Evolutionary conservation across 2,797 vertebrate species (phyloP), one percentile per base, ranked within the genome.

Genomic region (Hemibagrus guttatus): DNA sequence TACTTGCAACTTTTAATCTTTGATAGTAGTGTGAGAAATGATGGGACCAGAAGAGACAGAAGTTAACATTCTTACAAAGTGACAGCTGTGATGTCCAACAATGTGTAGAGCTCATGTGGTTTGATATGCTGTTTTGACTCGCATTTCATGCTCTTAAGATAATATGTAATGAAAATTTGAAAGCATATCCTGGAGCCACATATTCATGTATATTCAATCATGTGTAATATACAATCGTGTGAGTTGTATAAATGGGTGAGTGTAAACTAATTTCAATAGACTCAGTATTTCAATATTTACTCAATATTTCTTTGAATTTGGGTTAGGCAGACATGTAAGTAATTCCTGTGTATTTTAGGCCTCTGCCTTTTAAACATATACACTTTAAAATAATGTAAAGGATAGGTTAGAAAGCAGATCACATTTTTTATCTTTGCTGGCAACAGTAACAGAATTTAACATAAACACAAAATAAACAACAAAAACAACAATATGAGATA

Each of bases 61-160:
- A 87, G 76, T 83, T 59, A 21, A 39, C 90, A 68, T 84, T 42
- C 16, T 76, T 11, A 76, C 7, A 76, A 56, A 76, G 17, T n/a
- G 6, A 49, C 69, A 72, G 35, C n/a, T 35, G 12, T 52, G 23
- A 76, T 42, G 31, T 46, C 23, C 49, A 17, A 1, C 28, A 82
- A 59, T 26, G 14, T 58, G 72, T 9, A 23, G 46, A 82, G 84
- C 88, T 87, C 72, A 39, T 79, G 88, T 90, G 90, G 64, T 89
- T 91, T 91, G 90, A 91, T 88, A 87, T 76, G 16, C 49, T n/a
- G 6, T n/a, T 66, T 79, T 12, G 21, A 39, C n/a, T 86, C 84
- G 83, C 89, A 86, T 78, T 87, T 92, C 88, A 93, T 93, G 92
- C 88, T 93, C 91, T 92, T n/a, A n/a, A 91, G 91, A 92, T 82